Base-by-base conservation (phyloP, 2,888 invertebrate species). In the Pristionchus entomophagus region DNA sequence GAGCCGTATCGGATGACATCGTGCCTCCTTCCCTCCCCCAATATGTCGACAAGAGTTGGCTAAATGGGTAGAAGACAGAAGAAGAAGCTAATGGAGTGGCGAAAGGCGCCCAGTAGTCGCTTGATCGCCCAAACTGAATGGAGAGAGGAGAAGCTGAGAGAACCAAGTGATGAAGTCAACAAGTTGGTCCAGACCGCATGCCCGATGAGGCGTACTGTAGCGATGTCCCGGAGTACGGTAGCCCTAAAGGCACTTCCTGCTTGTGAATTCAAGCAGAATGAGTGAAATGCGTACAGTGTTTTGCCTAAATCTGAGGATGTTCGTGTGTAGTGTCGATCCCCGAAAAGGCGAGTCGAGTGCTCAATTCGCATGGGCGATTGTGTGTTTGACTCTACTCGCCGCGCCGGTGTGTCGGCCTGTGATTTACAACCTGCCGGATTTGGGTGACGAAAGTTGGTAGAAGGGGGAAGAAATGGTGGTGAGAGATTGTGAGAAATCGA, bases 351-450 rank as follows among this genome's bases (percentile, higher is more conserved):
- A n/a, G 69, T 8, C 2, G 69, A 32, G 32, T 22, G 73, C 73
- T 73, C 41, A 41, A n/a, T 73, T 73, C 26, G n/a, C n/a, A n/a
- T 19, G 65, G 14, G 45, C 65, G 62, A n/a, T n/a, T 38, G 38
- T 22, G 73, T 73, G 73, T 45, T 73, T 73, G 73, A 73, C 41
- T 73, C 73, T n/a, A 12, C 14, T 22, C n/a, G 56, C 41, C 41
- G 26, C 45, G 22, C 41, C 14, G 14, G 3, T 41, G 73, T 73
- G 73, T 73, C 73, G 73, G 73, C 73, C 73, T 73, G 73, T 73
- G 73, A 73, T 73, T 73, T 73, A 73, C 73, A 73, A 73, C 73
- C 73, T 73, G 73, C 73, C 73, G 73, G 73, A 73, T 73, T 73
- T 73, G 73, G 73, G 73, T 73, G 73, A 73, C 73, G 73, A 73